Evolutionary conservation across 2,888 invertebrate genomes (phyloP).

Genomic region (Apamea crenata): DNA sequence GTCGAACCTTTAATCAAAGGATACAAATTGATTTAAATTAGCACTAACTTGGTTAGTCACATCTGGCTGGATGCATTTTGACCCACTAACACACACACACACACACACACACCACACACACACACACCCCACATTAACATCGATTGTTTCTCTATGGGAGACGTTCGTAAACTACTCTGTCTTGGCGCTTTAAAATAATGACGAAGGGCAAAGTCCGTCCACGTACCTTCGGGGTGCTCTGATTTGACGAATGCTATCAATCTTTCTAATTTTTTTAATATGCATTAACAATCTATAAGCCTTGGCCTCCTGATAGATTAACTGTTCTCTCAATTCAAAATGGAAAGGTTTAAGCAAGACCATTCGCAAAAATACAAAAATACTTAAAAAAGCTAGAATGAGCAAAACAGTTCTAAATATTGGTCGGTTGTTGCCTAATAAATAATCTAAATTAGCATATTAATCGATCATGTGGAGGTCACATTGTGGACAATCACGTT

Average conservation of each 20-base stretch:
- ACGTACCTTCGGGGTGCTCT: not conserved
- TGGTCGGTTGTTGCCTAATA: conserved; percentile 75
- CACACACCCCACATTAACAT: too few species aligned
- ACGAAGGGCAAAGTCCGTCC: not conserved
- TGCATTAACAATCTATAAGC: not conserved
- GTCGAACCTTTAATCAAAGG: not conserved
- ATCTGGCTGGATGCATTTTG: not conserved
- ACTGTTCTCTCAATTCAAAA: conserved; percentile 23
- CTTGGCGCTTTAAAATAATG: not conserved
- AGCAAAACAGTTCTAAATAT: conserved; percentile 68
- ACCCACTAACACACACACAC: not conserved
- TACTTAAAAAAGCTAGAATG: conserved; percentile 60
- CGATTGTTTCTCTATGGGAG: not conserved
- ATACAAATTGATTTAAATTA: not conserved
- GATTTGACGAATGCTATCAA: not conserved
- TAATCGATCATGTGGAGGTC: conserved; percentile 84
- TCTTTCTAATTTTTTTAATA: not conserved
- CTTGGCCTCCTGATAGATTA: conserved; percentile 14
- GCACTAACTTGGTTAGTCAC: not conserved
- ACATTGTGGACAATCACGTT: conserved; percentile 79
- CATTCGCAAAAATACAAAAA: conserved; percentile 51
- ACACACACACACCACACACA: too few species aligned
- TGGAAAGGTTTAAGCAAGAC: conserved; percentile 40
- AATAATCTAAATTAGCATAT: conserved; percentile 84
- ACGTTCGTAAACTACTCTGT: too few species aligned